phyloP scores from a whole-genome alignment of 1,140 invertebrate species.

The Littorina saxatilis region DNA sequence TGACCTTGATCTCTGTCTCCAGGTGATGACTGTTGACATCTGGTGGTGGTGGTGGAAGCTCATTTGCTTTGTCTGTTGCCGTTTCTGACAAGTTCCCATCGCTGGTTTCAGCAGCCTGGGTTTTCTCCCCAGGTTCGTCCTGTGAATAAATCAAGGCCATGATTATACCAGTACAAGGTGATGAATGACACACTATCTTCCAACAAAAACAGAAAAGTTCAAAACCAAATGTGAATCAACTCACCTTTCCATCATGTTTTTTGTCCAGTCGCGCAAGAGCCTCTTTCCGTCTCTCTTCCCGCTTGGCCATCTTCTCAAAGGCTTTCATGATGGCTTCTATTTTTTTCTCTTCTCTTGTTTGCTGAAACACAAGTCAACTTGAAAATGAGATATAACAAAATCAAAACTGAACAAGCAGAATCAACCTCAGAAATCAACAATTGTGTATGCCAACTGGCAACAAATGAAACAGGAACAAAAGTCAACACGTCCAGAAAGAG shows the following conservation, averaged over 20 bases:
- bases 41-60: background rate
- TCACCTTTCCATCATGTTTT: slow-evolving; percentile 31
- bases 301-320: slow-evolving; percentile 82
- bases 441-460: too few relatives aligned
- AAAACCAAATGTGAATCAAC: too few relatives aligned
- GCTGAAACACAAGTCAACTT: slow-evolving; percentile 34
- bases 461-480: too few relatives aligned
- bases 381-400: background rate
- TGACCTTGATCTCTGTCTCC: background rate
- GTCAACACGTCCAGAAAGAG: too few relatives aligned
- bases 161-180: too few relatives aligned
- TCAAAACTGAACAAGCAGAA: too few relatives aligned
- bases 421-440: too few relatives aligned
- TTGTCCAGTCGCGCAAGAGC: slow-evolving; percentile 69
- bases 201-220: too few relatives aligned
- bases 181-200: too few relatives aligned
- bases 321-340: slow-evolving; percentile 96
- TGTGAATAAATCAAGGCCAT: background rate
- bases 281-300: slow-evolving; percentile 77
- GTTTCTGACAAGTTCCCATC: background rate
- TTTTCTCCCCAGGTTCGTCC: background rate
- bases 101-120: background rate
- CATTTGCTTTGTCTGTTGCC: background rate
- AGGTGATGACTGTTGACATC: background rate
- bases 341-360: slow-evolving; percentile 96